These are phyloP conservation scores for Linurgus olivaceus DNA, from an alignment of 2,797 vertebrate species.

Conservation along the genomic window DNA sequence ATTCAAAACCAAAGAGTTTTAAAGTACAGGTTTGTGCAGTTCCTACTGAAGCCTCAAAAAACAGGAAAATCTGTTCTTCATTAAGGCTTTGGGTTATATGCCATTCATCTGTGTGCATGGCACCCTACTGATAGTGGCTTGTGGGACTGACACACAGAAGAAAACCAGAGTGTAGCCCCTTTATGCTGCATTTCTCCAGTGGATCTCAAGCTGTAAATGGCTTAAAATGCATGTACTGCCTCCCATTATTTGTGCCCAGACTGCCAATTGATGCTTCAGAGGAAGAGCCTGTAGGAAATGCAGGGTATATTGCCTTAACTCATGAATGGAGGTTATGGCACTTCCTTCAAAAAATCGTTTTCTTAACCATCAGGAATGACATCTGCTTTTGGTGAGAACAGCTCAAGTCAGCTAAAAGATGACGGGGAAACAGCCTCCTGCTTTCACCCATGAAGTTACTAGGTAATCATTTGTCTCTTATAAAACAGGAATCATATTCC, in stretches of 20 bases:
- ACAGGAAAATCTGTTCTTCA: neutral
- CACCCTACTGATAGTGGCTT: neutral
- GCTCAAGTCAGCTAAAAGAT: neutral
- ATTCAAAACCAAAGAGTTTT: neutral
- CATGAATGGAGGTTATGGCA: neutral
- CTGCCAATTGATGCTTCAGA: neutral
- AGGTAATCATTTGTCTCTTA: neutral
- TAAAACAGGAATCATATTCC: neutral
- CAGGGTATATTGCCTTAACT: neutral
- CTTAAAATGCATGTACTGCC: neutral
- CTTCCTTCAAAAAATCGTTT: neutral
- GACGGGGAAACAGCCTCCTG: neutral
- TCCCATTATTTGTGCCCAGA: neutral
- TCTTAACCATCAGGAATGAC: neutral
- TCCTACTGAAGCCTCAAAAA: neutral
- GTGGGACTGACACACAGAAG: neutral
- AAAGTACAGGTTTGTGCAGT: neutral
- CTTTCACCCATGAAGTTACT: neutral
- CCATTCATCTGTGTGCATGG: neutral
- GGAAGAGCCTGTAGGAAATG: neutral
- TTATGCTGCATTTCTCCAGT: neutral
- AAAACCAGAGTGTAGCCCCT: fast-evolving
- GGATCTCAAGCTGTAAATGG: neutral
- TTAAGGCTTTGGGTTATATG: neutral
- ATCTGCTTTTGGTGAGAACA: neutral